These are phyloP conservation scores for Diplodus puntazzo DNA, from an alignment of 2,797 vertebrate genomes.

Conservation along the genomic window DNA sequence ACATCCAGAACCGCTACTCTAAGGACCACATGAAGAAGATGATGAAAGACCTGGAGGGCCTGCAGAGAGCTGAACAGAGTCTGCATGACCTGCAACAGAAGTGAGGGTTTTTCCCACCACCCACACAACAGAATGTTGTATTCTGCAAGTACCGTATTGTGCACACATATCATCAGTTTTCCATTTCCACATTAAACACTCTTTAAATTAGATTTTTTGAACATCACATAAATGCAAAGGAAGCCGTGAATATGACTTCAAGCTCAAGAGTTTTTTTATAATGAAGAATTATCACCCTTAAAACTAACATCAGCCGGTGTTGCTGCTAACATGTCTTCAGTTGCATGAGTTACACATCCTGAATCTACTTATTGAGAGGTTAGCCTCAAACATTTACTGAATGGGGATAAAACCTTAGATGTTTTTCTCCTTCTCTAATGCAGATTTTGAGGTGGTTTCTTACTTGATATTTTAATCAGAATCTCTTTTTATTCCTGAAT, in stretches of 20 bases:
- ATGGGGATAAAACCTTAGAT: neutral
- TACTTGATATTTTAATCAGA: neutral
- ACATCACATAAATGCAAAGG: neutral
- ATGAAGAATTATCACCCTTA: too few species aligned
- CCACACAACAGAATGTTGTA: conserved; percentile 14
- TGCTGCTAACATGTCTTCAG: neutral
- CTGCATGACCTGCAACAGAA: conserved; percentile 97
- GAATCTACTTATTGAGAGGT: neutral
- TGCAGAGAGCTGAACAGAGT: conserved; percentile 96
- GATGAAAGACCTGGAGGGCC: conserved; percentile 98
- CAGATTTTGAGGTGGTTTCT: neutral
- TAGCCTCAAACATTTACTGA: neutral
- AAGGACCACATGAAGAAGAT: conserved; percentile 99
- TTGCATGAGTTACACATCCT: neutral
- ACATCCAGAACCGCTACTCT: conserved; percentile 98
- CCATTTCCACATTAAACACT: neutral
- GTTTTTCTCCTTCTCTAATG: neutral
- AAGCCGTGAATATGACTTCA: too few species aligned
- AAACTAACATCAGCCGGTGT: too few species aligned
- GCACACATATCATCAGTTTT: neutral
- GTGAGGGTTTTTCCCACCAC: conserved; percentile 81
- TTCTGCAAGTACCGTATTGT: conserved; percentile 1
- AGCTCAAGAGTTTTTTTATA: too few species aligned
- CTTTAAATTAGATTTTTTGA: neutral
- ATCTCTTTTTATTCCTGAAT: too few species aligned